A percentile compares a stretch with the other conserved stretches of the same genome.
Conservation (phyloP, 2,888 invertebrate species). For the Stenolophus ochropezus region DNA sequence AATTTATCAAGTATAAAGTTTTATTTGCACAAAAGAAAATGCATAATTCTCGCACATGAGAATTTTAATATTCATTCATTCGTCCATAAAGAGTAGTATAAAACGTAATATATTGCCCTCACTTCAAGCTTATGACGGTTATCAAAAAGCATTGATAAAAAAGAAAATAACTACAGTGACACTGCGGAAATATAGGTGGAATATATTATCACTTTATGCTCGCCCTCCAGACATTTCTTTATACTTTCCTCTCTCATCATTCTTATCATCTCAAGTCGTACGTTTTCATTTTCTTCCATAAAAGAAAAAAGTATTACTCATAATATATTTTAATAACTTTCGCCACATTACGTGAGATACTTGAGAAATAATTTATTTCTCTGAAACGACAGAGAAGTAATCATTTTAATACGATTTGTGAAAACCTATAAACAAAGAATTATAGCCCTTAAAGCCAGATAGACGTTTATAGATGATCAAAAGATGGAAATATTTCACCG, state of each 20-base stretch:
- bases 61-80: background rate
- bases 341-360: constrained; percentile 6
- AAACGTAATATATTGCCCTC: constrained; percentile 1
- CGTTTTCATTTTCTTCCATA: constrained; percentile 37
- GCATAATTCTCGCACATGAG: background rate
- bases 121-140: constrained; percentile 5
- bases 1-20: background rate
- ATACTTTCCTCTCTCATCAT: constrained; percentile 26
- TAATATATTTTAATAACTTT: constrained; percentile 40
- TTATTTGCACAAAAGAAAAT: background rate
- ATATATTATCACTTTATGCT: constrained; percentile 30
- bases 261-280: constrained; percentile 17
- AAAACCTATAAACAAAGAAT: constrained; percentile 36
- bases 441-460: background rate
- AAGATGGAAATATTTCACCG: background rate
- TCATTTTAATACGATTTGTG: constrained; percentile 20
- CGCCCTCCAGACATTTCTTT: constrained; percentile 3
- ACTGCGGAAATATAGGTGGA: constrained; percentile 34
- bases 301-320: constrained; percentile 37
- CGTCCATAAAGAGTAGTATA: background rate
- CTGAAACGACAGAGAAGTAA: background rate
- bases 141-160: constrained; percentile 31
- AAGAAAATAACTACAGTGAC: constrained; percentile 26
- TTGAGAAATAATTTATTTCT: constrained; percentile 28
- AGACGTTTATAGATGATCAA: constrained; percentile 16